Percentiles rank a stretch among this genome's conserved stretches.
phyloP scores from a whole-genome alignment of 2,888 invertebrate species.

The Neoscelio sp. region DNA sequence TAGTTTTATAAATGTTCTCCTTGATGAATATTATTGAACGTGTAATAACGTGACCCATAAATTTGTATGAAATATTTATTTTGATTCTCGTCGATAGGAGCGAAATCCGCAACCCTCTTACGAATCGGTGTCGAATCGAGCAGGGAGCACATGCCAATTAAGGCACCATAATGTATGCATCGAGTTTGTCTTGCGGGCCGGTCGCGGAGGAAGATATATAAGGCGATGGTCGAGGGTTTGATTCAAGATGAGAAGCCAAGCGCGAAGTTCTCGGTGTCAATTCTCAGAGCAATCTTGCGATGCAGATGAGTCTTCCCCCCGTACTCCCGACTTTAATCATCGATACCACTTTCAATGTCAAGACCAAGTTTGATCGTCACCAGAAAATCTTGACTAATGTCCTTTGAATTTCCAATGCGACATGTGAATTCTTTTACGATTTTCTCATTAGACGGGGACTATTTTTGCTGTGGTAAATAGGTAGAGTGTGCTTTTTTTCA shows the following conservation, averaged over 20 bases:
- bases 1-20: neutral
- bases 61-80: conserved; percentile 50
- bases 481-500: conserved; percentile 20
- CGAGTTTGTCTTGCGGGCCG: conserved; percentile 79
- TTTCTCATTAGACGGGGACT: neutral
- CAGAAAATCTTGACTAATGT: conserved; percentile 12
- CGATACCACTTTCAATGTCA: conserved; percentile 52
- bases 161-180: conserved; percentile 82
- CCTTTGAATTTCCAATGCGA: neutral
- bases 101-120: conserved; percentile 38
- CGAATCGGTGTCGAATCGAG: conserved; percentile 65
- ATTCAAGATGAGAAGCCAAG: conserved; percentile 75
- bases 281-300: conserved; percentile 83
- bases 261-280: conserved; percentile 79
- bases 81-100: conserved; percentile 56
- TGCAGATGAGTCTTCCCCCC: conserved; percentile 80
- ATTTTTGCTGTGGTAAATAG: conserved; percentile 1
- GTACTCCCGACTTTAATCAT: conserved; percentile 61
- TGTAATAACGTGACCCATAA: conserved; percentile 46
- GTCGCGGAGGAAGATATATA: conserved; percentile 72
- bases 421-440: neutral
- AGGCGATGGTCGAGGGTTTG: conserved; percentile 73
- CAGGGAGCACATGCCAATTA: conserved; percentile 78
- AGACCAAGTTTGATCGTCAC: conserved; percentile 52
- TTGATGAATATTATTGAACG: conserved; percentile 27